Base-by-base conservation (phyloP, 2,888 invertebrate genomes). In the Amiota minor region DNA sequence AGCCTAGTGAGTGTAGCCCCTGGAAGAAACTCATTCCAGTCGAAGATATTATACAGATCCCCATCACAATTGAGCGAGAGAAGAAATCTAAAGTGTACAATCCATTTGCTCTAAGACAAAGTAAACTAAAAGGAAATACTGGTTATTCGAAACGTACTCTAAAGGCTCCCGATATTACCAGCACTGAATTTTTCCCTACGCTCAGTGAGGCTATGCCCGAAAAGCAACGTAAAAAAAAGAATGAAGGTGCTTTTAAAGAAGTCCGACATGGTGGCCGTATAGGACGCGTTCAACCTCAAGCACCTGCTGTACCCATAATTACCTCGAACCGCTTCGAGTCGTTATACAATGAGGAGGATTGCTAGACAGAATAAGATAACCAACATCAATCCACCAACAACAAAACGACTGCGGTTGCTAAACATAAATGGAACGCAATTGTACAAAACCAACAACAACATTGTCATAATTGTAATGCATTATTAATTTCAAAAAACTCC, bases 141-240 rank as follows among this genome's bases (percentile, higher is more conserved):
- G n/a, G 80, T 53, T 82, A 84, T 16, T 16, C 77, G 12, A 65
- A 88, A 14, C 89, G 91, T 75, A 90, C 90, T 71, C 91, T 91
- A 81, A 91, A 93, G 81, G 96, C 96, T 16, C 97, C 97, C 0
- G 96, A 97, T 90, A 95, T 97, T 81, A 94, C 94, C 89, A 96
- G 95, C 91, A 95, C 96, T 89, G 95, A 96, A 86, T 94, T 93
- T 89, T 97, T 97, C 91, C 97, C 97, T 2, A 94, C 95, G 76
- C 90, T 97, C 73, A 89, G 86, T 75, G 89, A 89, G 75, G 89
- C 88, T 71, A 88, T 89, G 55, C 89, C 89, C 64, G 89, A 89
- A 76, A 89, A 90, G 76, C 88, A 89, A 75, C 87, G 88, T 53
- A 90, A 89, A 79, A 90, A 89, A 86, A 90, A 89, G 82, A 89